These are phyloP conservation scores for Pristionchus entomophagus DNA, from an alignment of 2,888 invertebrate species.

Conservation along the genomic window DNA sequence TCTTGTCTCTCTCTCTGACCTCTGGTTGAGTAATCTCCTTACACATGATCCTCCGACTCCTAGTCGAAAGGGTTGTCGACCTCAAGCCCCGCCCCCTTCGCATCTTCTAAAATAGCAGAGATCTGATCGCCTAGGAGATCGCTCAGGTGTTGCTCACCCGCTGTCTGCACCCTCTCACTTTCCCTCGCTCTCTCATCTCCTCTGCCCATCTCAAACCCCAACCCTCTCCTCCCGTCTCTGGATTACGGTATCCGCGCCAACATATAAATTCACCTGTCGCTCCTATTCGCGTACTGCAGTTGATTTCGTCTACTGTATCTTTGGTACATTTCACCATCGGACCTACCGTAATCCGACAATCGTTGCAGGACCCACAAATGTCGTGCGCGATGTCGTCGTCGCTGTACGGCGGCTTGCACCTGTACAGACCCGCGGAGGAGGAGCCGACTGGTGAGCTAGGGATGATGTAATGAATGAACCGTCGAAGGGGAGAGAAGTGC, in stretches of 20 bases:
- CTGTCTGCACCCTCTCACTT: not conserved
- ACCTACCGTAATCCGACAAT: not conserved
- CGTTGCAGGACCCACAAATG: slow-evolving; percentile 7
- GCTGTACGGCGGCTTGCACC: slow-evolving; percentile 18
- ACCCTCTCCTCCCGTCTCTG: too few species aligned
- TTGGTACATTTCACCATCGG: too few species aligned
- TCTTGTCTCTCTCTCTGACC: not conserved
- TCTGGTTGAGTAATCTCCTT: not conserved
- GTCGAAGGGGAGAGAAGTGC: not conserved
- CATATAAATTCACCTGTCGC: not conserved
- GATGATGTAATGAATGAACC: too few species aligned
- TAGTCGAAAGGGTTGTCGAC: not conserved
- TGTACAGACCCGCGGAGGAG: slow-evolving; percentile 3
- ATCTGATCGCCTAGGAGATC: not conserved
- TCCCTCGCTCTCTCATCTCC: not conserved
- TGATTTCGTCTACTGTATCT: too few species aligned
- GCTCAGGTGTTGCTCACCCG: not conserved
- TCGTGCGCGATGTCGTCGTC: slow-evolving; percentile 31
- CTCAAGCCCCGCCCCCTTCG: not conserved
- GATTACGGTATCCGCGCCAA: not conserved
- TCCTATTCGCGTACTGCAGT: not conserved
- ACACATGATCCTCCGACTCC: not conserved
- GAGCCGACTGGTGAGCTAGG: not conserved
- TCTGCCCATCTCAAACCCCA: not conserved
- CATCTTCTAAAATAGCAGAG: not conserved